Evolutionary conservation across 2,888 invertebrate species (phyloP), one percentile per base, ranked within the genome.

Genomic region (Drosophila heteroneura): DNA sequence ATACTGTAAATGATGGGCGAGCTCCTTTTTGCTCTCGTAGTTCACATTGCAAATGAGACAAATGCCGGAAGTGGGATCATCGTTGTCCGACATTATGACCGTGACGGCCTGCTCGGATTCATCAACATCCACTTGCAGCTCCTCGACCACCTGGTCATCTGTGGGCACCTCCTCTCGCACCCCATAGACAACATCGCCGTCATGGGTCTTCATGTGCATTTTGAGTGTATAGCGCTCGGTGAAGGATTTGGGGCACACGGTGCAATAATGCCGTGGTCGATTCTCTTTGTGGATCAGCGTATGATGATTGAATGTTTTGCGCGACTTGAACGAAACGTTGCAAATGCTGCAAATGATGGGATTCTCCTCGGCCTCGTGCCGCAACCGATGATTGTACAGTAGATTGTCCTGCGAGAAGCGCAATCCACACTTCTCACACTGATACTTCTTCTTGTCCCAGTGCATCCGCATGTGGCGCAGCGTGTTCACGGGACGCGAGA

Each of bases 401-500:
- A 93, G 76, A 30, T 93, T 92, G 22, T 91, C 92, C 58, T 92
- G 90, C 0, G 92, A 93, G 72, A 93, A 93, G 1, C 93, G 85
- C 57, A 92, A 69, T 0, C 92, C 92, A 51, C 92, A 93, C 69
- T 93, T 93, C 72, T 93, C 92, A 44, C 92, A 93, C 68, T 93
- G 92, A 54, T 91, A 93, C 60, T 93, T 92, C 47, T 93, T 92
- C 60, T 93, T 93, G 66, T 93, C 92, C 92, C 92, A 93, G 64
- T 93, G 92, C 73, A 90, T 83, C 4, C 93, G 91, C 92, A 93
- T 93, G 61, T 93, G 92, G 0, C 92, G 89, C 37, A 93, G 70
- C 0, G 93, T 92, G 52, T 93, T 93, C 0, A 93, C 91, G 0
- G 92, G 91, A 0, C 92, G 82, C 0, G 91, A 90, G 69, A 92